Percentiles rank a stretch among this genome's conserved stretches.
Conservation (phyloP, 2,113 vertebrate genomes). For the Alaudala cheleensis region DNA sequence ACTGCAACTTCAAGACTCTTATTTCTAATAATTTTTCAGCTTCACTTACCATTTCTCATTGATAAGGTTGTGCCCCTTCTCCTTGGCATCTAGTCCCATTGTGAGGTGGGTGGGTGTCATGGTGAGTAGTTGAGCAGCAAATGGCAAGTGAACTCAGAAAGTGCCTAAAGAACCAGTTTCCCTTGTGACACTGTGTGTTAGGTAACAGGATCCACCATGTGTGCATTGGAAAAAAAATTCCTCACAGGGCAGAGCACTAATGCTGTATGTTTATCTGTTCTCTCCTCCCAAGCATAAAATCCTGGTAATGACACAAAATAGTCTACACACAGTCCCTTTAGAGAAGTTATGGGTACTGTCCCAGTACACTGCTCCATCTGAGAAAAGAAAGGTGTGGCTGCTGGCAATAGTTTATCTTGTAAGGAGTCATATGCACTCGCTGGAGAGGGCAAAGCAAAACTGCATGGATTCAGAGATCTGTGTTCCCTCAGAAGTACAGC, state of each 20-base stretch:
- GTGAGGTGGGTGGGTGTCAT: not conserved
- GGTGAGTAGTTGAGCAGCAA: not conserved
- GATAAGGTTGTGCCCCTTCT: not conserved
- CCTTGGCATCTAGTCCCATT: not conserved
- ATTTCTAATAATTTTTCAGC: not conserved
- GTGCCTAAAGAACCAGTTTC: not conserved
- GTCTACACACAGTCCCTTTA: not conserved
- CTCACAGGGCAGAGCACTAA: not conserved
- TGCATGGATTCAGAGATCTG: not conserved
- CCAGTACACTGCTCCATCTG: not conserved
- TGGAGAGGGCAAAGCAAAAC: not conserved
- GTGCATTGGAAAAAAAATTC: not conserved
- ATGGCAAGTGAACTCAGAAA: not conserved
- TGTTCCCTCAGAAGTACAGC: not conserved
- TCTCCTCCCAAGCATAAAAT: not conserved
- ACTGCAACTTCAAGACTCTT: not conserved
- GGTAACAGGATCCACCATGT: not conserved
- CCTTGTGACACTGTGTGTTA: not conserved
- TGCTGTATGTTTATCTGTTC: not conserved
- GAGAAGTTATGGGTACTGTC: not conserved
- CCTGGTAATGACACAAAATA: not conserved
- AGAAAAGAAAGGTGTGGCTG: not conserved
- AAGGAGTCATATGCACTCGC: accelerated
- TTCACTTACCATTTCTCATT: not conserved
- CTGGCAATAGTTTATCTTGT: not conserved